A percentile compares a stretch with the other conserved stretches of the same genome.
phyloP scores from a whole-genome alignment of 2,113 vertebrate species.

The Sphyrna mokarran region DNA sequence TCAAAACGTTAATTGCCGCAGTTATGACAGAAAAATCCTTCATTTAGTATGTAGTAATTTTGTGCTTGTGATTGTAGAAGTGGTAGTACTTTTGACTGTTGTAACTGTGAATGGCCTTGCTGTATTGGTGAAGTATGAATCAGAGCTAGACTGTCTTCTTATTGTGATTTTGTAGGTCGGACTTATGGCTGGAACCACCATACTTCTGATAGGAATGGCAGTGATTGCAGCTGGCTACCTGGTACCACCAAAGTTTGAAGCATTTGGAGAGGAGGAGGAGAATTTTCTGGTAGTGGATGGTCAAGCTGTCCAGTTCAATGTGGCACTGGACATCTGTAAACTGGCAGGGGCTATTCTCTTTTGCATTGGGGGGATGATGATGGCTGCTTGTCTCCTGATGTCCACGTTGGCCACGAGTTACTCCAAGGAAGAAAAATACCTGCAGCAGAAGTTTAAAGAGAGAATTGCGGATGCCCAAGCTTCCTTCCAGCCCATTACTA shows the following conservation, averaged over 20 bases:
- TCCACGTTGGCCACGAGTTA: slow-evolving; percentile 80
- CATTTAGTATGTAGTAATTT: background rate
- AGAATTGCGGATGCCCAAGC: slow-evolving; percentile 77
- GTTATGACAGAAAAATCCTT: background rate
- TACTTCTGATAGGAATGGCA: slow-evolving; percentile 76
- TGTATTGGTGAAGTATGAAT: background rate
- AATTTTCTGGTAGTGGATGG: slow-evolving; percentile 80
- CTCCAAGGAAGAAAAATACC: slow-evolving; percentile 82
- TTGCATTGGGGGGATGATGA: slow-evolving; percentile 77
- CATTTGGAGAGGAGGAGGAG: slow-evolving; percentile 83
- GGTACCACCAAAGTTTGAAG: slow-evolving; percentile 79
- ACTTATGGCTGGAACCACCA: slow-evolving; percentile 76
- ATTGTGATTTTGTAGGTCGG: slow-evolving; percentile 68
- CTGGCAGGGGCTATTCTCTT: slow-evolving; percentile 84
- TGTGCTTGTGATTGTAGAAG: background rate
- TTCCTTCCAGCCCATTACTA: slow-evolving; percentile 72
- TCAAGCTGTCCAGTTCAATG: slow-evolving; percentile 77
- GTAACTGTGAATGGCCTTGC: background rate
- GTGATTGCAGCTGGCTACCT: slow-evolving; percentile 84
- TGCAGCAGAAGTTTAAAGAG: slow-evolving; percentile 90
- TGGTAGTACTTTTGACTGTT: background rate
- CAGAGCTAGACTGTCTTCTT: background rate
- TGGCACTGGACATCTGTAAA: slow-evolving; percentile 82
- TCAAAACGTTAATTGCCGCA: background rate
- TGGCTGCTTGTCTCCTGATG: slow-evolving; percentile 79